Conservation (phyloP, 2,888 invertebrate genomes). For the Chrysotoxum bicinctum region DNA sequence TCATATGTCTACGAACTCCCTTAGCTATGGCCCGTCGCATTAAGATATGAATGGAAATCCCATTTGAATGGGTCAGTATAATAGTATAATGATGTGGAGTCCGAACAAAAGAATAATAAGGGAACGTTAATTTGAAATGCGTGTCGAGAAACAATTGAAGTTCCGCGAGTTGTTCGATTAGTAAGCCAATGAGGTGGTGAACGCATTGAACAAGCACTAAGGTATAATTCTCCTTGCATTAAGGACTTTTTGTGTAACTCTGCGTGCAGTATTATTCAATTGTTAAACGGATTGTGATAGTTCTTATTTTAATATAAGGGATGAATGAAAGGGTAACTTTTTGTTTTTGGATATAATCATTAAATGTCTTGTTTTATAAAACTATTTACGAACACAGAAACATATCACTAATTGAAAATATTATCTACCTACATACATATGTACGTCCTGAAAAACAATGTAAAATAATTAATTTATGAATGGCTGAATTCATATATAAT, state of each 20-base stretch:
- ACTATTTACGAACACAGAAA: not conserved
- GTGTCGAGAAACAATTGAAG: conserved; percentile 74
- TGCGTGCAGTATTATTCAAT: conserved; percentile 15
- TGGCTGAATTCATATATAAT: no score
- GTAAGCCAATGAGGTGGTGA: conserved; percentile 64
- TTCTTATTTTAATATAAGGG: not conserved
- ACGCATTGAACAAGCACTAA: conserved; percentile 40
- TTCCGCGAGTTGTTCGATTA: conserved; percentile 72
- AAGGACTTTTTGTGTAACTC: conserved; percentile 11
- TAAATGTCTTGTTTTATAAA: not conserved
- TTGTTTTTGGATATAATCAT: not conserved
- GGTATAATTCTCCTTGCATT: conserved; percentile 8
- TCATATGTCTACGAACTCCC: conserved; percentile 21
- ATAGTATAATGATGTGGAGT: conserved; percentile 33
- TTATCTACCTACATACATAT: no score
- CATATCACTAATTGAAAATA: not conserved
- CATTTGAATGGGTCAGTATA: conserved; percentile 57
- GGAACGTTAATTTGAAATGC: conserved; percentile 73
- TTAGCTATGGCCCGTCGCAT: conserved; percentile 33
- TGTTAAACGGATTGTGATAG: not conserved
- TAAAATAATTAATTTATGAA: no score
- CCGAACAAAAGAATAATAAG: conserved; percentile 37
- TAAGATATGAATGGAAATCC: conserved; percentile 36
- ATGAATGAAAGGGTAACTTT: not conserved
- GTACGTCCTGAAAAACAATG: no score